Evolutionary conservation across 2,888 invertebrate genomes (phyloP), one percentile per base, ranked within the genome.

Genomic region (Cantharis nigra): DNA sequence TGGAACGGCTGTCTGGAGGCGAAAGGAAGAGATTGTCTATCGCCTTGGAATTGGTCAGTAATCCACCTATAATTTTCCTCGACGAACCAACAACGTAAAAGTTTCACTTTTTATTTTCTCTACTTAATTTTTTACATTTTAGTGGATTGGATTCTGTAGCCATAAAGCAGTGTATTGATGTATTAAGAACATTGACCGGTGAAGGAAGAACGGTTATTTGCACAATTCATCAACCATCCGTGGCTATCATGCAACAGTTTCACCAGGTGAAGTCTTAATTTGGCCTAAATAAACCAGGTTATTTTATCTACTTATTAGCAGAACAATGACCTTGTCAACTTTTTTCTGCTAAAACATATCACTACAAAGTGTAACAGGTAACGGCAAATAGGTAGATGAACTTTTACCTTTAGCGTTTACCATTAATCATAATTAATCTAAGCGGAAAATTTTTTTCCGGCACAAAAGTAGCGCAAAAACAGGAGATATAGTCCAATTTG

Each of bases 161-260:
- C 0, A 93, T 94, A 76, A 92, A 93, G 81, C 94, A 94, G 85
- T 92, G 94, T 83, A 91, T 95, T 20, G 91, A 92, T 2, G 88
- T 95, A 2, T 89, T 95, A 13, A 92, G 94, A 80, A 90, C 92
- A 16, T 90, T 95, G 72, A 94, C 94, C 0, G 90, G 92, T 14
- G 91, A 92, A 83, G 95, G 95, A 9, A 89, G 95, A 73, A 95
- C 94, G 7, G 93, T 96, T 74, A 91, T 95, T 79, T 95, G 95
- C 87, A 95, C 95, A 0, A 92, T 95, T 76, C 96, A 96, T 87
- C 95, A 95, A 84, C 95, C 96, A 0, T 93, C 94, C 5, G 94
- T 95, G 0, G 93, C 94, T 13, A 89, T 95, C 65, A 95, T 95
- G 86, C 90, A 94, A 73, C 91, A 93, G 84, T 95, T 96, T 86